A percentile compares a stretch with the other conserved stretches of the same genome.
Conservation (phyloP, 2,797 vertebrate species). For the Erethizon dorsatum region DNA sequence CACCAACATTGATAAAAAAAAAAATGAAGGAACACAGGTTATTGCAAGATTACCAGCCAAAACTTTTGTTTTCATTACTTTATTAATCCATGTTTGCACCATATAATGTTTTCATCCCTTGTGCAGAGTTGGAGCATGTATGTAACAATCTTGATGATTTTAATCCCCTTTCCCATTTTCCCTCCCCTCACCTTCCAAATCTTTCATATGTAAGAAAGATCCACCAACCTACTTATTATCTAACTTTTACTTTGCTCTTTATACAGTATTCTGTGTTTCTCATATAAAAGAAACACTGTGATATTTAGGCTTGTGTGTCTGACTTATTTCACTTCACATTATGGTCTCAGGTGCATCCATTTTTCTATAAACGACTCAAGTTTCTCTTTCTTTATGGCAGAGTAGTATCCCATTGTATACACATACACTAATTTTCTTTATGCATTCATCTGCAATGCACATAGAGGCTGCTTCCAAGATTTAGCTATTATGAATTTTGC, state of each 20-base stretch:
- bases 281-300: neutral
- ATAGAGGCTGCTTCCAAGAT: neutral
- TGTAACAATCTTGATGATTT: neutral
- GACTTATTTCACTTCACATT: neutral
- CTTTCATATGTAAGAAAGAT: neutral
- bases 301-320: no score
- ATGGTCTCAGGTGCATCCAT: neutral
- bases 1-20: neutral
- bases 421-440: neutral
- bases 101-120: neutral
- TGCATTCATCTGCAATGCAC: neutral
- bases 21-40: conserved; percentile 36
- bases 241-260: neutral
- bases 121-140: neutral
- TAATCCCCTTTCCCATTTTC: neutral
- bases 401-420: neutral
- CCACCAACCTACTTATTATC: neutral
- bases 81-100: neutral
- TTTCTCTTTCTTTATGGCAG: neutral
- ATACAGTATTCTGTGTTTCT: neutral
- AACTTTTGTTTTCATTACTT: neutral
- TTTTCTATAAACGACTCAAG: neutral
- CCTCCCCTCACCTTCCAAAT: neutral
- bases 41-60: neutral
- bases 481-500: neutral